These are phyloP conservation scores for Mycteria americana DNA, from an alignment of 2,797 vertebrate genomes.

Conservation along the genomic window DNA sequence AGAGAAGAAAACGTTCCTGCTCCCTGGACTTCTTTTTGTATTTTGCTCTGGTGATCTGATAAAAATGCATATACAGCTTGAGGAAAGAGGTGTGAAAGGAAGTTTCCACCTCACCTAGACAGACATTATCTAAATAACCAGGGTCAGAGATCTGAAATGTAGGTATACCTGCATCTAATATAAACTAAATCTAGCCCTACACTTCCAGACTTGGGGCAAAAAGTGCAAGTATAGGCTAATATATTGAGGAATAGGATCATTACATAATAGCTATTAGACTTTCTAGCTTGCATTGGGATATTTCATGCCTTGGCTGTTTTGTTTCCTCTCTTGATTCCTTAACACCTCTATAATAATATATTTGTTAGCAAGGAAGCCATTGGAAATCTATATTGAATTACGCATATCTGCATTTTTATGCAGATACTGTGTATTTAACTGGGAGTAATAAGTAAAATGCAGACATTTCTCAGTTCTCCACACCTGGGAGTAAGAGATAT, in stretches of 20 bases:
- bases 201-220: neutral
- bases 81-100: neutral
- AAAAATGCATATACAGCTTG: neutral
- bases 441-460: neutral
- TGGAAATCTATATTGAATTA: neutral
- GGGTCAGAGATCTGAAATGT: neutral
- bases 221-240: neutral
- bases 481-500: neutral
- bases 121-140: neutral
- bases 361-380: neutral
- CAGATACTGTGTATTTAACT: neutral
- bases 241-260: neutral
- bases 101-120: neutral
- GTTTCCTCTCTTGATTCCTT: neutral
- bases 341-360: neutral
- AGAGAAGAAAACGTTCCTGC: neutral
- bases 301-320: neutral
- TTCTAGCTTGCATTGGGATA: neutral
- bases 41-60: neutral
- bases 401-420: neutral
- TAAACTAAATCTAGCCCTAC: neutral
- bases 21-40: neutral
- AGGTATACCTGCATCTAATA: neutral
- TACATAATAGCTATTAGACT: neutral
- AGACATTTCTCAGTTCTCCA: neutral